phyloP scores from a whole-genome alignment of 2,113 vertebrate genomes.

The Bubo bubo region DNA sequence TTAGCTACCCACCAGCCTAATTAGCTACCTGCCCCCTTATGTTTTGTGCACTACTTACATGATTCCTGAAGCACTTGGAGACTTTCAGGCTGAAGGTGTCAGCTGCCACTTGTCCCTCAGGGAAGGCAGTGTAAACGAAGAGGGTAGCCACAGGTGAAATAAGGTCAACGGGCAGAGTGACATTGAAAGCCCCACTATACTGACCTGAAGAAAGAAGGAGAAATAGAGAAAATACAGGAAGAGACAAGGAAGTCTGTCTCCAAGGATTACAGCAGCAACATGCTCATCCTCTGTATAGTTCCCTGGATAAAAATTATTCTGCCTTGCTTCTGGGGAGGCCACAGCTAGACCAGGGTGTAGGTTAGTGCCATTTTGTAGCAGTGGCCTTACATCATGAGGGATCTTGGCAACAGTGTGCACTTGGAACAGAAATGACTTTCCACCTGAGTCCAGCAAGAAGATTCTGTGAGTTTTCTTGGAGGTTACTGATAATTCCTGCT shows the following conservation, averaged over 20 bases:
- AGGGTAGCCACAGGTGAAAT: slow-evolving; percentile 77
- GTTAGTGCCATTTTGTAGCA: not conserved
- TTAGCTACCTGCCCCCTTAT: not conserved
- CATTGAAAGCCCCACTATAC: slow-evolving; percentile 54
- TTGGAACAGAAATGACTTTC: not conserved
- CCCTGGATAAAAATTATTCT: not conserved
- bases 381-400: not conserved
- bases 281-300: not conserved
- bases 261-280: not conserved
- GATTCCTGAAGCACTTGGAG: slow-evolving; percentile 80
- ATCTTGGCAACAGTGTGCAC: not conserved
- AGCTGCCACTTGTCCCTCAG: slow-evolving; percentile 77
- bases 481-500: not conserved
- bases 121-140: slow-evolving; percentile 78
- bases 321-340: not conserved
- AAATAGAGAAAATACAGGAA: not conserved
- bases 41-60: slow-evolving; percentile 57
- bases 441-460: not conserved
- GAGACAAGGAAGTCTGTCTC: not conserved
- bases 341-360: not conserved
- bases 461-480: not conserved
- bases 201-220: not conserved
- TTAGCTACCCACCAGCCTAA: not conserved
- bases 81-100: slow-evolving; percentile 75
- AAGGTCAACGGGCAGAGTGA: slow-evolving; percentile 57